Percentiles rank a stretch among this genome's conserved stretches.
Conservation (phyloP, 2,113 vertebrate genomes). For the Anhinga rufa region DNA sequence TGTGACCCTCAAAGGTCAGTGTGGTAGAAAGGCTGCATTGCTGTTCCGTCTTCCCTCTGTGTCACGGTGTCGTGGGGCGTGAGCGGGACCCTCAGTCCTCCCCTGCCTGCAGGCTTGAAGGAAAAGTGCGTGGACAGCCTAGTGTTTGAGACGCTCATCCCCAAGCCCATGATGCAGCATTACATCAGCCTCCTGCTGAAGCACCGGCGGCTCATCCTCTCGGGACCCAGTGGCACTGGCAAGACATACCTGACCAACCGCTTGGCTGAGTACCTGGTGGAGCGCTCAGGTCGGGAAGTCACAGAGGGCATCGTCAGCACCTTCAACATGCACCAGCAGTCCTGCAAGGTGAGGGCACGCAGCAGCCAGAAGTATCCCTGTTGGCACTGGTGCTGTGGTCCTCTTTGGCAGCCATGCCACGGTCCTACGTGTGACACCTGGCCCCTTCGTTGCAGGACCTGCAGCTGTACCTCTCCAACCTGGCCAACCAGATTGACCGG, state of each 20-base stretch:
- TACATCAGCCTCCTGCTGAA: constrained; percentile 94
- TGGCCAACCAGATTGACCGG: constrained; percentile 93
- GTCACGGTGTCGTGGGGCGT: fast-evolving
- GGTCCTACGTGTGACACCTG: fast-evolving
- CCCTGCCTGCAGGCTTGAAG: constrained; percentile 76
- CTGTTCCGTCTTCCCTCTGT: background rate
- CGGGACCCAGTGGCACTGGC: constrained; percentile 92
- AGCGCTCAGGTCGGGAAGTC: constrained; percentile 81
- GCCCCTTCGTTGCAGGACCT: constrained; percentile 77
- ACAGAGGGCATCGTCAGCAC: constrained; percentile 80
- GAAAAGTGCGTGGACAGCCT: constrained; percentile 92
- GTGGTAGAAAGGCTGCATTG: background rate
- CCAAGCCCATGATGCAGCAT: constrained; percentile 96
- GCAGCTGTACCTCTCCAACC: constrained; percentile 91
- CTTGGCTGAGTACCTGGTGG: constrained; percentile 89
- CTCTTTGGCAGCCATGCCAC: fast-evolving
- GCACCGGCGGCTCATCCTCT: constrained; percentile 90
- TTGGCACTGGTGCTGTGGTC: fast-evolving
- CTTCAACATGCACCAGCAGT: constrained; percentile 96
- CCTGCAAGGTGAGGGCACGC: constrained; percentile 81
- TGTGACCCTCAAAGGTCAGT: constrained; percentile 86
- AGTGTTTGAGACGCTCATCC: constrained; percentile 92
- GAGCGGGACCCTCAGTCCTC: background rate
- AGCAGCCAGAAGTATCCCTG: too few species aligned
- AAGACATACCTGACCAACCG: constrained; percentile 92